Conservation (phyloP, 2,113 vertebrate genomes). For the Erythrocebus patas region DNA sequence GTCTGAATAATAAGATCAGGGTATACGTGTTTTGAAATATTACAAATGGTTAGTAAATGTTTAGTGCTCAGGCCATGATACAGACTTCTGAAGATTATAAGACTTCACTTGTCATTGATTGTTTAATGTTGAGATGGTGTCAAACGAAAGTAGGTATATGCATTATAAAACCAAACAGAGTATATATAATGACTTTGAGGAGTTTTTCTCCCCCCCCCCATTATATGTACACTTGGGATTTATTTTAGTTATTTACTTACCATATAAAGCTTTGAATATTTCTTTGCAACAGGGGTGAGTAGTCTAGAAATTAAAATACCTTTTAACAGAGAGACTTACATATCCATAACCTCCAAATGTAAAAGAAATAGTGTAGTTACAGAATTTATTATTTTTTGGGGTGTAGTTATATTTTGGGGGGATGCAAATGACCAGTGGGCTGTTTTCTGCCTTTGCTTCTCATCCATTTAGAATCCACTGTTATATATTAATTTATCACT, state of each 20-base stretch:
- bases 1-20: not conserved
- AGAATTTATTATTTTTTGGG: not conserved
- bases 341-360: not conserved
- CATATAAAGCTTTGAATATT: slow-evolving; percentile 1
- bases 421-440: not conserved
- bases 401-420: not conserved
- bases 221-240: not conserved
- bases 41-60: not conserved
- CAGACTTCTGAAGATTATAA: not conserved
- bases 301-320: not conserved
- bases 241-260: not conserved
- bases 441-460: not conserved
- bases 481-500: not conserved
- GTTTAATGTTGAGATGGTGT: not conserved
- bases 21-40: not conserved
- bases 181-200: not conserved
- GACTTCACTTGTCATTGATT: not conserved
- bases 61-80: not conserved
- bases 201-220: not conserved
- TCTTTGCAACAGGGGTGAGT: not conserved
- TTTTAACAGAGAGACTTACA: not conserved
- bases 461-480: not conserved
- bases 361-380: not conserved
- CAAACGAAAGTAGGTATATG: not conserved
- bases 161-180: not conserved